Conservation (phyloP, 2,113 vertebrate species). For the Neoarius graeffei region DNA sequence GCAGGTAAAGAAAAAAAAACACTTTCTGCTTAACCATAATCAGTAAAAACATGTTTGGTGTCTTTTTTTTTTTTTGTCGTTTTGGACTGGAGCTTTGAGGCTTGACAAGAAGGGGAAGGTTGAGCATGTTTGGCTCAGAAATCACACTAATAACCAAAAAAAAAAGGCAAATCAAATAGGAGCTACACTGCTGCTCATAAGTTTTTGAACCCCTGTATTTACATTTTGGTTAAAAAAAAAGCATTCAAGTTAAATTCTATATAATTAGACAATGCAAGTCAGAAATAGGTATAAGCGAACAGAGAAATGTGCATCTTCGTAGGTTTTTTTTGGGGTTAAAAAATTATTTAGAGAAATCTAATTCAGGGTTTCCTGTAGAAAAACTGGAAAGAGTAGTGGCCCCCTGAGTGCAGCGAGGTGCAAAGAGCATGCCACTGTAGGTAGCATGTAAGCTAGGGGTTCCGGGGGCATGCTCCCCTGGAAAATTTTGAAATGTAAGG, state of each 20-base stretch:
- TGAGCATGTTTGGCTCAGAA: neutral
- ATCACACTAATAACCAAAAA: neutral
- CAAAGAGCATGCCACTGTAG: too few species aligned
- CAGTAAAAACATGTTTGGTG: conserved; percentile 16
- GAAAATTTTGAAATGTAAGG: too few species aligned
- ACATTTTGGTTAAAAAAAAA: neutral
- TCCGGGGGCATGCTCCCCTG: too few species aligned
- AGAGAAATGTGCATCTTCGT: neutral
- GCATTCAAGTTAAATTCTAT: neutral
- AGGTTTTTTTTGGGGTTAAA: neutral
- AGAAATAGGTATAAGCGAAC: neutral
- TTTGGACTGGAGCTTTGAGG: neutral
- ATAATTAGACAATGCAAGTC: too few species aligned
- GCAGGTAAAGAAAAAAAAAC: neutral
- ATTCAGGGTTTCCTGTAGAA: too few species aligned
- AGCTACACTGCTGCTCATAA: neutral
- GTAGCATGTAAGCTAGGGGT: too few species aligned
- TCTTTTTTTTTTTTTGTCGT: neutral
- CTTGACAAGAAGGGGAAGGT: neutral
- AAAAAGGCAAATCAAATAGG: neutral
- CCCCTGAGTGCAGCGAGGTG: too few species aligned
- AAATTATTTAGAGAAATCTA: neutral
- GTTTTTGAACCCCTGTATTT: neutral
- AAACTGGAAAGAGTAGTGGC: too few species aligned
- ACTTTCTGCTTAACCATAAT: neutral